Base-by-base conservation (phyloP, 2,797 vertebrate genomes). In the Remorina albescens region DNA sequence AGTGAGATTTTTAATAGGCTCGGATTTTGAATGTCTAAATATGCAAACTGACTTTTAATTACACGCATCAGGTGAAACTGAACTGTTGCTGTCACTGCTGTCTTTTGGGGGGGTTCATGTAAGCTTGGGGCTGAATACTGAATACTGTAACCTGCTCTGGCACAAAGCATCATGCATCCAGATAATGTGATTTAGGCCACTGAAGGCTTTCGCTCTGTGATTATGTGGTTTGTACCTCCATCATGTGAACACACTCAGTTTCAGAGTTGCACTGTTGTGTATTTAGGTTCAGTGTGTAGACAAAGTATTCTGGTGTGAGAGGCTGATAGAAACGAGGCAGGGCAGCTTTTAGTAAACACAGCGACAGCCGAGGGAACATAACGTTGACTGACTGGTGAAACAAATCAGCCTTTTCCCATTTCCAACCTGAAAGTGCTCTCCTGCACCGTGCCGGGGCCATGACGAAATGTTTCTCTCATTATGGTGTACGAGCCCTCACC, bases 81-180 rank as follows among this genome's bases (percentile, higher is more conserved):
- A 30, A 44, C 71, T 71, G 80, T 86, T 64, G n/a, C 37, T 62
- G 65, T 58, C 67, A 23, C 57, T 64, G 78, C 75, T 69, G 47
- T 86, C 71, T n/a, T n/a, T n/a, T 10, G 18, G 25, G n/a, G 55
- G 21, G 11, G 36, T 34, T 11, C 36, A n/a, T 63, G 56, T 28
- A 34, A 44, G 30, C 16, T 1, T 13, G 30, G 18, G 7, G 54
- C 28, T 9, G 66, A 25, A 57, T 18, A 26, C 25, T 13, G n/a
- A 47, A 64, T 26, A 15, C 2, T 16, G 23, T 25, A 16, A 50
- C 47, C 2, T 50, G 23, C 47, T 26, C 47, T 15, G 18, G 7
- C 28, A 1, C 26, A 55, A 21, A 47, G 21, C 28, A 0, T 32
- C 0, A 21, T 15, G 67, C 1, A 30, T 65, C 50, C 21, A 49